phyloP scores from a whole-genome alignment of 1,140 invertebrate genomes.

The Colletes gigas region DNA sequence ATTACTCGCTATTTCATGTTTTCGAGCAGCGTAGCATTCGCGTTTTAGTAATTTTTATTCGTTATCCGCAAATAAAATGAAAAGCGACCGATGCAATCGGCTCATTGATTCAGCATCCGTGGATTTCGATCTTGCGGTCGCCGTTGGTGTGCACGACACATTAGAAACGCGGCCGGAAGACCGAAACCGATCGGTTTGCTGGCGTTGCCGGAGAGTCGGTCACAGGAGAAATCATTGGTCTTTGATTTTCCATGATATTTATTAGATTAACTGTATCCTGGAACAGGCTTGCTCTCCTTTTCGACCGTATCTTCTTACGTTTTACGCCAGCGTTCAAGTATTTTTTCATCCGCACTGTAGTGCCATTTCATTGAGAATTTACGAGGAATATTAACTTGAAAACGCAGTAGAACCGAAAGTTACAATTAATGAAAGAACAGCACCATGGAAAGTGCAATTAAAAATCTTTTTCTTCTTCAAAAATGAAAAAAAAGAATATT shows the following conservation, averaged over 20 bases:
- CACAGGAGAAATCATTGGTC: slow-evolving; percentile 48
- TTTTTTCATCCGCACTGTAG: too few species aligned
- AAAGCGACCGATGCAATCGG: slow-evolving; percentile 8
- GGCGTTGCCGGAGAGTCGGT: slow-evolving; percentile 5
- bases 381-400: too few species aligned
- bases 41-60: too few species aligned
- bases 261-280: slow-evolving; percentile 33
- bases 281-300: neutral
- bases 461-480: too few species aligned
- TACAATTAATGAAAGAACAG: too few species aligned
- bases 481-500: too few species aligned
- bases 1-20: too few species aligned
- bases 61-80: neutral
- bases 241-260: slow-evolving; percentile 35
- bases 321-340: too few species aligned
- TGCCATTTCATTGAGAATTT: too few species aligned
- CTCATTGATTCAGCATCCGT: slow-evolving; percentile 25
- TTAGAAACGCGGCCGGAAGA: slow-evolving; percentile 55
- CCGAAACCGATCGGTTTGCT: slow-evolving; percentile 50
- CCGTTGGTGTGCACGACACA: slow-evolving; percentile 33
- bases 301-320: neutral
- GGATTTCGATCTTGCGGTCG: slow-evolving; percentile 52
- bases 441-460: too few species aligned
- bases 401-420: too few species aligned
- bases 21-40: too few species aligned